phyloP scores from a whole-genome alignment of 2,113 vertebrate genomes.

The Procavia capensis region DNA sequence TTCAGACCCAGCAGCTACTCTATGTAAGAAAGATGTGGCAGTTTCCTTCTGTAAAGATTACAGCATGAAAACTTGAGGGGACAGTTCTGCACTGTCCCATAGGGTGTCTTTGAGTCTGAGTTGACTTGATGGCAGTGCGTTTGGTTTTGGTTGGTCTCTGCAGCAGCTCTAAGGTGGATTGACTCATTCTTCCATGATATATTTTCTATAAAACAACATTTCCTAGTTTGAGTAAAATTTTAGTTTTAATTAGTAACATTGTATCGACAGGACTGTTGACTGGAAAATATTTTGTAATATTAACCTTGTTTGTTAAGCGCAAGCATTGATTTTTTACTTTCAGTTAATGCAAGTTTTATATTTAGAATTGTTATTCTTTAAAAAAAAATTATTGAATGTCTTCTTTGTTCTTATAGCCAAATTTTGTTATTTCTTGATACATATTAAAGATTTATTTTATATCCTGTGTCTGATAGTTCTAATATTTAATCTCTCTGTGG shows the following conservation, averaged over 20 bases:
- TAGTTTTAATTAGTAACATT: not conserved
- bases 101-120: too few relatives aligned
- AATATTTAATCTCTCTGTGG: not conserved
- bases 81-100: too few relatives aligned
- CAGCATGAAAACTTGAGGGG: too few relatives aligned
- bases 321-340: not conserved
- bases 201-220: not conserved
- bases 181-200: not conserved
- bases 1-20: too few relatives aligned
- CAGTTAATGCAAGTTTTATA: not conserved
- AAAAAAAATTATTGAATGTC: not conserved
- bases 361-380: conserved; percentile 19
- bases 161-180: not conserved
- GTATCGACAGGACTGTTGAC: not conserved
- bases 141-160: too few relatives aligned
- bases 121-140: too few relatives aligned
- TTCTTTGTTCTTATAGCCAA: not conserved
- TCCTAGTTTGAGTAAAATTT: conserved; percentile 3
- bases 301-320: not conserved
- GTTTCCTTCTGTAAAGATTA: too few relatives aligned
- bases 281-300: not conserved
- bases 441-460: not conserved
- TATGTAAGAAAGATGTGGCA: too few relatives aligned
- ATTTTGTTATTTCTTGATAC: not conserved
- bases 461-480: not conserved